Evolutionary conservation across 2,113 vertebrate genomes (phyloP).

Genomic region (Podocnemis expansa): DNA sequence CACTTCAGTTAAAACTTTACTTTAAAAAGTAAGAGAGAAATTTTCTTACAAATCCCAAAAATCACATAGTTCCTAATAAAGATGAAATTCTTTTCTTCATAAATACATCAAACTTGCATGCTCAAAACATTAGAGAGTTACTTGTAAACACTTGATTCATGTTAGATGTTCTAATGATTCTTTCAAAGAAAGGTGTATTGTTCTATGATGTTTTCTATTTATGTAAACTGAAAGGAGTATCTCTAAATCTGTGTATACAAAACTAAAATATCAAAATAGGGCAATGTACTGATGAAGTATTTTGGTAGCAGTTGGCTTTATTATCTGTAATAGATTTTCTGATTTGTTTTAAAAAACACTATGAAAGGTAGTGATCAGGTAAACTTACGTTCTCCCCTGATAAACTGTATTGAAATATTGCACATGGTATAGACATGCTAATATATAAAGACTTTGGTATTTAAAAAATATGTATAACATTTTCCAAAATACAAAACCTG

Average conservation of each 20-base stretch:
- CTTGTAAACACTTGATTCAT: background rate
- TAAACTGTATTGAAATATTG: background rate
- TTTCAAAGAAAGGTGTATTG: background rate
- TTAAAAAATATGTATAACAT: background rate
- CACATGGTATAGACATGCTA: background rate
- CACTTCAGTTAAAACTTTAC: conserved; percentile 37
- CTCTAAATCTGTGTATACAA: background rate
- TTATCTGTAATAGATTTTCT: background rate
- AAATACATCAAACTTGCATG: conserved; percentile 9
- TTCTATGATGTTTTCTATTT: background rate
- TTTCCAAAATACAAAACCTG: conserved; percentile 18
- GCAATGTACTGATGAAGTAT: background rate
- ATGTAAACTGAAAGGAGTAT: background rate
- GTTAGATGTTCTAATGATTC: background rate
- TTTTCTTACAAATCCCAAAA: conserved; percentile 49
- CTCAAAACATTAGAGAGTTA: conserved; percentile 24
- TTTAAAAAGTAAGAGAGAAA: conserved; percentile 58
- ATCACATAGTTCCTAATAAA: conserved; percentile 48
- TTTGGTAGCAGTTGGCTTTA: background rate
- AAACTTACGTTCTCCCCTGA: background rate
- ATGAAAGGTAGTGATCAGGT: background rate
- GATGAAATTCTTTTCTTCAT: conserved; percentile 19
- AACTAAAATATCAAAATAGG: background rate
- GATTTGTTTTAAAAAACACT: background rate
- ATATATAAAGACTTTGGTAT: background rate